These are phyloP conservation scores for Takifugu bimaculatus DNA, from an alignment of 2,113 vertebrate genomes.

Conservation along the genomic window DNA sequence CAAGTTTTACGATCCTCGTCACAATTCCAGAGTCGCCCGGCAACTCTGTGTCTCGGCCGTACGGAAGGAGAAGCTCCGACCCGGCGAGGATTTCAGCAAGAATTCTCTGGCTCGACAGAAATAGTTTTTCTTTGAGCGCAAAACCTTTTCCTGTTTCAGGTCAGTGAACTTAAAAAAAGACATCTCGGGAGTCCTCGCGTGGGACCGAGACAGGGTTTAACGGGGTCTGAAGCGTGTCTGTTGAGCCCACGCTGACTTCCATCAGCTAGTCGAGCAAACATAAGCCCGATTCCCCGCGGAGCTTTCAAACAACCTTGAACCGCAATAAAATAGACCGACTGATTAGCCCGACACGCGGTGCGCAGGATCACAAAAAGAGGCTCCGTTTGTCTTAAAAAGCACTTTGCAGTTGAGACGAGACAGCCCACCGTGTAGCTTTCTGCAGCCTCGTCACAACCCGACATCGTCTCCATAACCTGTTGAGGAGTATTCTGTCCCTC, in stretches of 20 bases:
- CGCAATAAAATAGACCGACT: slow-evolving; percentile 1
- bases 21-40: slow-evolving; percentile 30
- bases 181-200: neutral
- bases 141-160: slow-evolving; percentile 32
- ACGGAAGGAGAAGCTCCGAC: slow-evolving; percentile 6
- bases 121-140: slow-evolving; percentile 1
- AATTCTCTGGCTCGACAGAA: slow-evolving; percentile 4
- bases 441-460: no score
- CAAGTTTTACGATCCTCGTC: slow-evolving; percentile 16
- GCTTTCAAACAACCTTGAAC: slow-evolving; percentile 22
- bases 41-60: slow-evolving; percentile 1
- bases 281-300: slow-evolving; percentile 25
- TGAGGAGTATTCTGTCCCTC: no score
- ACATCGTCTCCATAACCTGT: no score
- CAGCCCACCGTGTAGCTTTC: no score
- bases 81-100: neutral
- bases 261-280: slow-evolving; percentile 23
- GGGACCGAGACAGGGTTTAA: slow-evolving; percentile 23
- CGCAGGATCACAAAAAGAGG: slow-evolving; percentile 4
- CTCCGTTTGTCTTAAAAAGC: neutral
- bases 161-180: slow-evolving; percentile 30
- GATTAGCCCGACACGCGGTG: slow-evolving; percentile 14
- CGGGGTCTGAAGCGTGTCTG: slow-evolving; percentile 17
- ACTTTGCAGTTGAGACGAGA: neutral
- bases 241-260: slow-evolving; percentile 17